Evolutionary conservation across 2,797 vertebrate genomes (phyloP).

Genomic region (Octomys mimax): DNA sequence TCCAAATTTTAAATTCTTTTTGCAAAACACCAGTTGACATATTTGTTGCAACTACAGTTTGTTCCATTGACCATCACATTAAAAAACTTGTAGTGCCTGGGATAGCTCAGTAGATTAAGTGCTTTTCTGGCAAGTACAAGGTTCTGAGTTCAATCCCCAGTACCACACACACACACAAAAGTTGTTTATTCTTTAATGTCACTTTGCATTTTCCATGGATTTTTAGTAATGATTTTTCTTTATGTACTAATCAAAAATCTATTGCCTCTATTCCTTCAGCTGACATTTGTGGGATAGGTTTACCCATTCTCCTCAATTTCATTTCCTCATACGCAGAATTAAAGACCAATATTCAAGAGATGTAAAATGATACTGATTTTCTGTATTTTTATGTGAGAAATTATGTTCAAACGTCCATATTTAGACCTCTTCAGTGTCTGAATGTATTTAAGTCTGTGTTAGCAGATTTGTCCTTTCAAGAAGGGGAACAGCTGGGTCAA

Average conservation of each 20-base stretch:
- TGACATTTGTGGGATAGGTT: background rate
- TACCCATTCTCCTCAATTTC: background rate
- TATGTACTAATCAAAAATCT: conserved; percentile 26
- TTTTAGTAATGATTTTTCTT: conserved; percentile 18
- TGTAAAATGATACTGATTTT: background rate
- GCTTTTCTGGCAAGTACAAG: too few species aligned
- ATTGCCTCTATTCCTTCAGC: background rate
- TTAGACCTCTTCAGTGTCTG: background rate
- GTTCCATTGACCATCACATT: background rate
- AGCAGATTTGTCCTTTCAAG: background rate
- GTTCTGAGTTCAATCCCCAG: too few species aligned
- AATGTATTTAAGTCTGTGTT: background rate
- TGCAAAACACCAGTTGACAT: conserved; percentile 35
- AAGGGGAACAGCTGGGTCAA: background rate
- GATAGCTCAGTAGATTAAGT: too few species aligned
- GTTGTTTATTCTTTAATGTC: conserved; percentile 72
- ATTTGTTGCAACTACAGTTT: conserved; percentile 20
- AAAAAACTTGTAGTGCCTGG: background rate
- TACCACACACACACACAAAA: background rate
- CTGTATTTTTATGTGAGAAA: background rate
- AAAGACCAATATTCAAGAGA: background rate
- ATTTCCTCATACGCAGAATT: background rate
- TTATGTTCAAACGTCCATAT: background rate
- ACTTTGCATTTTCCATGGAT: conserved; percentile 57
- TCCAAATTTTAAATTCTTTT: conserved; percentile 37